Percentiles rank a stretch among this genome's conserved stretches.
phyloP scores from a whole-genome alignment of 2,888 invertebrate species.

The Oscheius sp. region DNA sequence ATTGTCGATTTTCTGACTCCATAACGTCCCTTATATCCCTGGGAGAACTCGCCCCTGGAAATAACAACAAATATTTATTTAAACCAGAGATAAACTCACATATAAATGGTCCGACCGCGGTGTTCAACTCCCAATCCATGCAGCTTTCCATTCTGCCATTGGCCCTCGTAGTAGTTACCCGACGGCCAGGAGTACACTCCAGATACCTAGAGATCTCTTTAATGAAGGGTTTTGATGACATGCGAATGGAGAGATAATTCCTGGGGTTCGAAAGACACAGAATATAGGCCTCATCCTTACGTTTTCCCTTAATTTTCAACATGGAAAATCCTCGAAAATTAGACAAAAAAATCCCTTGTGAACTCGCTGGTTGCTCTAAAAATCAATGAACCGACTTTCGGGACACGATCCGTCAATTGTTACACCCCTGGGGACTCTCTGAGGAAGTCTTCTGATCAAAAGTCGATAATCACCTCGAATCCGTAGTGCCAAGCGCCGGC shows the following conservation, averaged over 20 bases:
- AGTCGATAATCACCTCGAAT: constrained; percentile 81
- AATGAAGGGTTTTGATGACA: too few relatives aligned
- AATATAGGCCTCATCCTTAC: too few relatives aligned
- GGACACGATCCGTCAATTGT: too few relatives aligned
- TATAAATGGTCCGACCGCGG: constrained; percentile 80
- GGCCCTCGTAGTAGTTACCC: constrained; percentile 77
- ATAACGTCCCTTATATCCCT: constrained; percentile 95
- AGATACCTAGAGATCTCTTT: constrained; percentile 77
- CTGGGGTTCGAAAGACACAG: too few relatives aligned
- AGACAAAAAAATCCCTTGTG: too few relatives aligned
- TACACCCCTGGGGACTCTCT: background rate
- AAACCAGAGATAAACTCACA: background rate
- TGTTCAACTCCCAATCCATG: constrained; percentile 97
- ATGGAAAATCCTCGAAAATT: too few relatives aligned
- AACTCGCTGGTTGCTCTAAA: too few relatives aligned
- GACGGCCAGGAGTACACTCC: constrained; percentile 78
- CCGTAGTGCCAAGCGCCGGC: constrained; percentile 99
- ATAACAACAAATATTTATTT: background rate
- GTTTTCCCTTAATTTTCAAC: too few relatives aligned
- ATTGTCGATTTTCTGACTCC: constrained; percentile 83
- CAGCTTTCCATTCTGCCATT: constrained; percentile 98
- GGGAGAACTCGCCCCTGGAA: constrained; percentile 75
- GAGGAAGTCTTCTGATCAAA: background rate
- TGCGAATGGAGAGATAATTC: too few relatives aligned
- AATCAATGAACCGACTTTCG: too few relatives aligned